Conservation (phyloP, 2,888 invertebrate species). For the Taenaris catops region DNA sequence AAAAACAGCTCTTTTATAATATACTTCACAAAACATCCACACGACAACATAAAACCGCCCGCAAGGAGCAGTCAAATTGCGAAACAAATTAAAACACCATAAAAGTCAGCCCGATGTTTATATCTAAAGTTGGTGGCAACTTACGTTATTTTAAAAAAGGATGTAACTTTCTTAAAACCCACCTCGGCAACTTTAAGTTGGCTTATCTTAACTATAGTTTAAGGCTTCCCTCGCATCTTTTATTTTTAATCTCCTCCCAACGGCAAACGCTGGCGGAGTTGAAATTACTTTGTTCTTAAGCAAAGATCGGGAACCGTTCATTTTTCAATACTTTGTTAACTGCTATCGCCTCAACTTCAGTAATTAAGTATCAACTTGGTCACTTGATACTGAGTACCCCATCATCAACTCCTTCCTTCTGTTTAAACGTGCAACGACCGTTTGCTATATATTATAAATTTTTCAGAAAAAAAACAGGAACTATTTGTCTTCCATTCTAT, state of each 20-base stretch:
- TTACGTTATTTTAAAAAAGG: constrained; percentile 42
- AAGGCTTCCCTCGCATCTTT: constrained; percentile 55
- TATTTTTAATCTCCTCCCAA: constrained; percentile 63
- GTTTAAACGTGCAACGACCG: constrained; percentile 2
- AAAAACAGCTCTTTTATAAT: too few species aligned
- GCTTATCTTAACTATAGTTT: constrained; percentile 70
- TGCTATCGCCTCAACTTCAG: constrained; percentile 48
- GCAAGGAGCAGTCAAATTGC: constrained; percentile 12
- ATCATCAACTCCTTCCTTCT: constrained; percentile 17
- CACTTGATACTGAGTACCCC: constrained; percentile 21
- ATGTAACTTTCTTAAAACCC: constrained; percentile 51
- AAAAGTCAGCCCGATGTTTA: constrained; percentile 22
- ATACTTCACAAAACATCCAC: too few species aligned
- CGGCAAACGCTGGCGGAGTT: constrained; percentile 60
- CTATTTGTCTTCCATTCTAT: too few species aligned
- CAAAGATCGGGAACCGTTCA: constrained; percentile 68
- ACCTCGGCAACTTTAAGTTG: constrained; percentile 36
- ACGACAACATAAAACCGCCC: constrained; percentile 1
- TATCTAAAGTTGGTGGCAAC: constrained; percentile 24
- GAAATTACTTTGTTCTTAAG: constrained; percentile 68
- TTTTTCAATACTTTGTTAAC: constrained; percentile 69
- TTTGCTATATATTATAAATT: not conserved
- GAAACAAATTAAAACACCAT: constrained; percentile 23
- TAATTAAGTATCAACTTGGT: constrained; percentile 44
- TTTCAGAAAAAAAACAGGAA: too few species aligned